Percentiles rank a stretch among this genome's conserved stretches.
phyloP scores from a whole-genome alignment of 2,888 invertebrate genomes.

The Dryomyza anilis region DNA sequence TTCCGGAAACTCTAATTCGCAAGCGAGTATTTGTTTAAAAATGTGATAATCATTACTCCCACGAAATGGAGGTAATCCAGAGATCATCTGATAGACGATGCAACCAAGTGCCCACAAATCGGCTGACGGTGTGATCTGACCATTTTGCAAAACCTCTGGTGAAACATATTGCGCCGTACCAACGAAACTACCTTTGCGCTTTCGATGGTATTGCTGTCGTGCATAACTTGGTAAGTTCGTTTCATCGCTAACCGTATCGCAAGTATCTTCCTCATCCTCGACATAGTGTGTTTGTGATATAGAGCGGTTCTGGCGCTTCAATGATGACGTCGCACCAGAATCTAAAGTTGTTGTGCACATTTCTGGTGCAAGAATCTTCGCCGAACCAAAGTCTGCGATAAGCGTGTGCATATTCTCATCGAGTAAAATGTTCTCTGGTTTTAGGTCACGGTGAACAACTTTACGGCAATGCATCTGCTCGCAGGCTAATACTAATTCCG shows the following conservation, averaged over 20 bases:
- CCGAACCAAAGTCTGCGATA: conserved; percentile 97
- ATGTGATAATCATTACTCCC: conserved; percentile 93
- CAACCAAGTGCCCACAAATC: conserved; percentile 99
- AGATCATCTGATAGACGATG: conserved; percentile 95
- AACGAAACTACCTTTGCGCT: conserved; percentile 84
- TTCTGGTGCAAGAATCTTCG: conserved; percentile 86
- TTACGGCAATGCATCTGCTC: conserved; percentile 88
- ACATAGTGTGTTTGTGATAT: conserved; percentile 28
- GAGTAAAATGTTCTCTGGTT: conserved; percentile 95
- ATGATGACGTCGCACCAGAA: conserved; percentile 26
- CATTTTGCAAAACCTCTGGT: conserved; percentile 89
- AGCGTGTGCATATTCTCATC: conserved; percentile 95
- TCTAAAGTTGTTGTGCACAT: conserved; percentile 45
- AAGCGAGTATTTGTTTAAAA: conserved; percentile 91
- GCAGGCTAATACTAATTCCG: conserved; percentile 89
- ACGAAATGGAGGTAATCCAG: conserved; percentile 90
- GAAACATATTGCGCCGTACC: conserved; percentile 99
- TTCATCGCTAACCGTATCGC: conserved; percentile 36
- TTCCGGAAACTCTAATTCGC: conserved; percentile 91
- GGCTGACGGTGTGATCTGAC: conserved; percentile 75
- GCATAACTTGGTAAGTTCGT: conserved; percentile 35
- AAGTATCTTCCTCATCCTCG: conserved; percentile 32
- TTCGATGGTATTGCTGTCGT: conserved; percentile 48
- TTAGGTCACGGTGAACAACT: conserved; percentile 94
- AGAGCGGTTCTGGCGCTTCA: conserved; percentile 21